Conservation (phyloP, 2,888 invertebrate species). For the Adelognathus sp. region DNA sequence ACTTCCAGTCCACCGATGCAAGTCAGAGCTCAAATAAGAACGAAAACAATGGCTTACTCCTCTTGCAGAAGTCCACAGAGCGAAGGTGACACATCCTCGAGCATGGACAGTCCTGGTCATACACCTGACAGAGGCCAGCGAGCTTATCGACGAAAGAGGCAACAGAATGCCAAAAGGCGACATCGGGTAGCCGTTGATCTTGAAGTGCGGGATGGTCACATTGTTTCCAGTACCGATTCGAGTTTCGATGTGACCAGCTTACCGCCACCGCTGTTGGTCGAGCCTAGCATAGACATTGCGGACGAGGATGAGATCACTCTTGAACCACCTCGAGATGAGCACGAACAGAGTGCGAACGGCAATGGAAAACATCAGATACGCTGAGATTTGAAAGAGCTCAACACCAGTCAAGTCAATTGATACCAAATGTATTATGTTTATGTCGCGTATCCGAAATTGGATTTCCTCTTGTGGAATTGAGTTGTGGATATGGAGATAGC, state of each 20-base stretch:
- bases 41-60: conserved; percentile 78
- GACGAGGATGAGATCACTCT: conserved; percentile 80
- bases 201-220: conserved; percentile 79
- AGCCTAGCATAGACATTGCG: conserved; percentile 80
- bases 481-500: conserved; percentile 7
- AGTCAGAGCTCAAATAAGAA: conserved; percentile 77
- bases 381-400: not conserved
- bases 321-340: conserved; percentile 7
- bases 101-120: conserved; percentile 80
- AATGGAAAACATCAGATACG: conserved; percentile 31
- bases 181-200: conserved; percentile 79
- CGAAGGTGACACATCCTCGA: conserved; percentile 80
- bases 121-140: conserved; percentile 77
- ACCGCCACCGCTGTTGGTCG: conserved; percentile 89
- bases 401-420: conserved; percentile 43
- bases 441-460: not conserved
- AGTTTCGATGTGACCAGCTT: conserved; percentile 89
- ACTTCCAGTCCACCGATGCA: conserved; percentile 80
- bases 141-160: conserved; percentile 77
- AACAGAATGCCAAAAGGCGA: conserved; percentile 76
- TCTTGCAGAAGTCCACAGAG: conserved; percentile 78
- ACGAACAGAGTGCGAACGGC: conserved; percentile 8
- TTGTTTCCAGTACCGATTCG: conserved; percentile 85
- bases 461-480: no score
- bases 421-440: conserved; percentile 37